Percentiles rank a stretch among this genome's conserved stretches.
These are phyloP conservation scores for Euborellia annulipes DNA, from an alignment of 1,140 invertebrate species.

Conservation along the genomic window DNA sequence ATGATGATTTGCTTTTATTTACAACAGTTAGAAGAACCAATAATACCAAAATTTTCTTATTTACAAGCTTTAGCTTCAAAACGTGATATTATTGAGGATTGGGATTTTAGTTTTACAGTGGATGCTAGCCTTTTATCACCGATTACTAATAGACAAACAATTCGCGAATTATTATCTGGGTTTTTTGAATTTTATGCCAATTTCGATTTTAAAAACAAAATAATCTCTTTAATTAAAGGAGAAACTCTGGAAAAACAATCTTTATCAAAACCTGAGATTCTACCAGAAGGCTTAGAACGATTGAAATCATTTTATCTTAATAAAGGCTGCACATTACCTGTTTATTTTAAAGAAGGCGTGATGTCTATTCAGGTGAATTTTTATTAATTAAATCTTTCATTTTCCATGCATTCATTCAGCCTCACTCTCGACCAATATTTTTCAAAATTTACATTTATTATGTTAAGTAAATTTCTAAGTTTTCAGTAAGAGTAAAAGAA, in stretches of 20 bases:
- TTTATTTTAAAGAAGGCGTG: too few relatives aligned
- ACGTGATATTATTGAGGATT: constrained; percentile 25
- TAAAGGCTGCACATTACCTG: too few relatives aligned
- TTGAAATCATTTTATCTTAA: too few relatives aligned
- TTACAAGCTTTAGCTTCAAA: constrained; percentile 21
- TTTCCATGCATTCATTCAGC: too few relatives aligned
- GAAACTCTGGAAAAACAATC: constrained; percentile 19
- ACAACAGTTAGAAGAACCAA: constrained; percentile 31
- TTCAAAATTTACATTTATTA: too few relatives aligned
- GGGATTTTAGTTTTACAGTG: constrained; percentile 31
- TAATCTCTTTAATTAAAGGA: constrained; percentile 32
- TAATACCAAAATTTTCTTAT: constrained; percentile 27
- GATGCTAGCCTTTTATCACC: constrained; percentile 11
- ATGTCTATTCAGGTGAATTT: too few relatives aligned
- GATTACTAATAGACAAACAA: constrained; percentile 15
- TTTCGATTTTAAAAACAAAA: constrained; percentile 28
- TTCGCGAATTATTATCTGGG: constrained; percentile 26
- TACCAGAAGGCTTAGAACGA: constrained; percentile 18
- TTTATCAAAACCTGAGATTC: constrained; percentile 20
- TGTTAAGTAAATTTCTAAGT: too few relatives aligned
- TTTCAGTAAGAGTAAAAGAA: too few relatives aligned
- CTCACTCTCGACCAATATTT: too few relatives aligned
- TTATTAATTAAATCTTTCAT: too few relatives aligned
- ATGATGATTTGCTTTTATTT: constrained; percentile 46
- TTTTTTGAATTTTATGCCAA: constrained; percentile 32